A percentile compares a stretch with the other conserved stretches of the same genome.
phyloP scores from a whole-genome alignment of 2,797 vertebrate species.

The Spea hammondii region DNA sequence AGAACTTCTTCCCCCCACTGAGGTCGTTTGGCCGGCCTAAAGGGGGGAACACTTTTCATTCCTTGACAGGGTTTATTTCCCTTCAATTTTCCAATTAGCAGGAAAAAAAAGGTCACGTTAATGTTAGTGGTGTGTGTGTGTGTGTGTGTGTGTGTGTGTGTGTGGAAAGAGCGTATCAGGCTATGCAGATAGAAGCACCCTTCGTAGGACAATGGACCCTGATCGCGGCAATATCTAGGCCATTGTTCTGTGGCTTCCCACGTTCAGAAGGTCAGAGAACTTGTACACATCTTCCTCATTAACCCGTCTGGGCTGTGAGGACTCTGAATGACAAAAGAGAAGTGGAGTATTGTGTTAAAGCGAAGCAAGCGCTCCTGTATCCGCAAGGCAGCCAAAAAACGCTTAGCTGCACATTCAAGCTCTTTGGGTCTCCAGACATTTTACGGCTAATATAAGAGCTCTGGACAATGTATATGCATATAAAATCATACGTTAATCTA shows the following conservation, averaged over 20 bases:
- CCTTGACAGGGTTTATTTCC: slow-evolving; percentile 83
- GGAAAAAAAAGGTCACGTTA: slow-evolving; percentile 73
- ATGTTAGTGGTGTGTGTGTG: slow-evolving; percentile 68
- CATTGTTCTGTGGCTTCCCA: slow-evolving; percentile 33
- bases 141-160: slow-evolving; percentile 64
- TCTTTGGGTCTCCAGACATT: too few relatives aligned
- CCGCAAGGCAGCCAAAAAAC: too few relatives aligned
- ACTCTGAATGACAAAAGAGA: not conserved
- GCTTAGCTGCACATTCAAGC: too few relatives aligned
- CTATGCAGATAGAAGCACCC: slow-evolving; percentile 76
- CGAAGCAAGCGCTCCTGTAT: too few relatives aligned
- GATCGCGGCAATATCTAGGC: not conserved
- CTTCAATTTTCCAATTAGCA: slow-evolving; percentile 82
- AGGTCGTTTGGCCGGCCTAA: slow-evolving; percentile 82
- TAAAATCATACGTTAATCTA: too few relatives aligned
- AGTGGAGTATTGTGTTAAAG: not conserved
- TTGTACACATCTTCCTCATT: slow-evolving; percentile 3
- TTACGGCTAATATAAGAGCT: too few relatives aligned
- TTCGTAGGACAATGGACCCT: slow-evolving; percentile 67
- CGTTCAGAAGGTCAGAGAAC: slow-evolving; percentile 21
- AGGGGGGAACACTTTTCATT: slow-evolving; percentile 77
- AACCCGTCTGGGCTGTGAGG: slow-evolving; percentile 16
- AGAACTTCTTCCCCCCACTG: slow-evolving; percentile 80
- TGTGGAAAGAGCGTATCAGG: slow-evolving; percentile 62
- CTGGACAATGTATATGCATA: too few relatives aligned